Percentiles rank a stretch among this genome's conserved stretches.
Evolutionary conservation across 2,113 vertebrate species (phyloP).

Genomic region (Malurus alboscapulatus): DNA sequence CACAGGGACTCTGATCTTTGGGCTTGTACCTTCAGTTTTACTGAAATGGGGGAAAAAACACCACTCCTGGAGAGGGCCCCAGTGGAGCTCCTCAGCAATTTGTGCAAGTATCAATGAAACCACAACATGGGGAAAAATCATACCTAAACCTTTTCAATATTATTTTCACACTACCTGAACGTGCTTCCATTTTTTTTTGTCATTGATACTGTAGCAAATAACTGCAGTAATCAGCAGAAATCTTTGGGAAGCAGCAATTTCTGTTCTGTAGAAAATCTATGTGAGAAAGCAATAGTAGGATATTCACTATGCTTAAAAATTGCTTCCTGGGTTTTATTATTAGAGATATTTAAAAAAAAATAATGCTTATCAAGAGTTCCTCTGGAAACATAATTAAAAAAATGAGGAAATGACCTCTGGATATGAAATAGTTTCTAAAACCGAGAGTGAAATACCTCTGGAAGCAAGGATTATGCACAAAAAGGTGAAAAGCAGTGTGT

Average conservation of each 20-base stretch:
- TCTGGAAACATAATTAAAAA: background rate
- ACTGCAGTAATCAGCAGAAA: background rate
- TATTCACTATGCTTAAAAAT: background rate
- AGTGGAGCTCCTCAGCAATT: background rate
- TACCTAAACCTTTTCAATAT: background rate
- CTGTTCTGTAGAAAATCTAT: background rate
- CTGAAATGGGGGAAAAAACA: accelerated
- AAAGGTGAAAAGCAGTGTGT: background rate
- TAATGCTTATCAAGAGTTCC: background rate
- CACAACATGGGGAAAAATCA: background rate
- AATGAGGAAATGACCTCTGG: background rate
- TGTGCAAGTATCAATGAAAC: background rate
- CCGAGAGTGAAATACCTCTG: background rate
- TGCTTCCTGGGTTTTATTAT: background rate
- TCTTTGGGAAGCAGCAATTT: background rate
- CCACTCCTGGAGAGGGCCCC: background rate
- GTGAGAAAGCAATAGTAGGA: background rate
- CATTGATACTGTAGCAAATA: background rate
- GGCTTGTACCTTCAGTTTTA: background rate
- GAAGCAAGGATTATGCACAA: background rate
- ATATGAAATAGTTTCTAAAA: background rate
- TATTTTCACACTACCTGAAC: background rate
- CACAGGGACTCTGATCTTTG: background rate
- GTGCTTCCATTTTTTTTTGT: background rate
- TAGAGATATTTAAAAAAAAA: background rate